phyloP scores from a whole-genome alignment of 1,140 invertebrate species.

The Physella acuta region DNA sequence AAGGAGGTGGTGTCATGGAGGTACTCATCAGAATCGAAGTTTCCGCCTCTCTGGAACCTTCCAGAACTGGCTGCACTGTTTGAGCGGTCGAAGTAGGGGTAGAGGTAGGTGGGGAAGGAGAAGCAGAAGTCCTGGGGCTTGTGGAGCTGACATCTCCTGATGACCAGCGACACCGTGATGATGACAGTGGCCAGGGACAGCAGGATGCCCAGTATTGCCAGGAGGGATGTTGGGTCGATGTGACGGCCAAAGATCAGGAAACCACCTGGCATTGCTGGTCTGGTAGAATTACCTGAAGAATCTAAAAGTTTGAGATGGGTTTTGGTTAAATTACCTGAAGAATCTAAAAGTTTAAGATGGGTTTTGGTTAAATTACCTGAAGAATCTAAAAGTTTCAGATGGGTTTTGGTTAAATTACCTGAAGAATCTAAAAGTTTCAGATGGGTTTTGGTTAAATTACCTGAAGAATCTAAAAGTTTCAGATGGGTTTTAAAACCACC shows the following conservation, averaged over 20 bases:
- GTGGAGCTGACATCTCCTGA: not conserved
- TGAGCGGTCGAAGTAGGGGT: not conserved
- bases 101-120: not conserved
- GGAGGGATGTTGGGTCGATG: not conserved
- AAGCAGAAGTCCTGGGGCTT: constrained; percentile 13
- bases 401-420: too few species aligned
- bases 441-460: too few species aligned
- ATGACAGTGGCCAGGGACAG: not conserved
- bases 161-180: not conserved
- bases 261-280: not conserved
- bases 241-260: not conserved
- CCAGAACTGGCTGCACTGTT: not conserved
- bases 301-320: not conserved
- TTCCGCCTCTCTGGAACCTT: not conserved
- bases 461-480: too few species aligned
- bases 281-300: not conserved
- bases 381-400: too few species aligned
- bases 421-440: too few species aligned
- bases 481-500: too few species aligned
- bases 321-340: not conserved
- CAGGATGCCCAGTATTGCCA: not conserved
- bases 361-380: too few species aligned
- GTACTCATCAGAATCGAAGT: not conserved
- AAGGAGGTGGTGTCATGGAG: not conserved
- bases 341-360: too few species aligned